A percentile compares a stretch with the other conserved stretches of the same genome.
These are phyloP conservation scores for Paracanthobrama guichenoti DNA, from an alignment of 2,113 vertebrate genomes.

Conservation along the genomic window DNA sequence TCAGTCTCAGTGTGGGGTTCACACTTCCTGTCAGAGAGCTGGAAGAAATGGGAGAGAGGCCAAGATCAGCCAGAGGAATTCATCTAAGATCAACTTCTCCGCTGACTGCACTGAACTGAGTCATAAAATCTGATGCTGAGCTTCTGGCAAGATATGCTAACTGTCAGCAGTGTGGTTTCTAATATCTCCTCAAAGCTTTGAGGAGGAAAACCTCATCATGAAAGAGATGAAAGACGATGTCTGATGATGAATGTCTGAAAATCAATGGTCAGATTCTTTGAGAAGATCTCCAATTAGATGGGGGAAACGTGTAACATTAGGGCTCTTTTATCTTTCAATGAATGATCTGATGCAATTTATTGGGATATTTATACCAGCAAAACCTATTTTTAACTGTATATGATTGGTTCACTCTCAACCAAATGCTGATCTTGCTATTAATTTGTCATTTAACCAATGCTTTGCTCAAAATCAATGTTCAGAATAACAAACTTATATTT, in stretches of 20 bases:
- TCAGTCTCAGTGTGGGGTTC: constrained; percentile 46
- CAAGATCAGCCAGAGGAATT: constrained; percentile 4
- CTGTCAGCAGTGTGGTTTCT: constrained; percentile 14
- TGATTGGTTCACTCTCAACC: background rate
- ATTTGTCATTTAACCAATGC: background rate
- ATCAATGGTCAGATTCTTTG: constrained; percentile 16
- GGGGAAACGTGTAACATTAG: background rate
- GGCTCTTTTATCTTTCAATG: background rate
- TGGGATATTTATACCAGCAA: background rate
- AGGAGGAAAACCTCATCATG: constrained; percentile 33
- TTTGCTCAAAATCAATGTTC: background rate
- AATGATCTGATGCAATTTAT: background rate
- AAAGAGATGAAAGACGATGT: constrained; percentile 39
- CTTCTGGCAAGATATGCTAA: background rate
- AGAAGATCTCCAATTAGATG: constrained; percentile 24
- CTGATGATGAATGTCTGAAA: constrained; percentile 30
- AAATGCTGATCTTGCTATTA: background rate
- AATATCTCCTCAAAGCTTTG: constrained; percentile 38
- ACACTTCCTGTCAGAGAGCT: constrained; percentile 35
- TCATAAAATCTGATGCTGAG: background rate
- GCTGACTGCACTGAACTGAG: constrained; percentile 1
- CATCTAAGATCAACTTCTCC: constrained; percentile 2
- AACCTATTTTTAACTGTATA: background rate
- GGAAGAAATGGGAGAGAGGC: constrained; percentile 50
- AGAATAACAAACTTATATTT: no score